phyloP scores from a whole-genome alignment of 2,888 invertebrate species.

The Acrobasis suavella region DNA sequence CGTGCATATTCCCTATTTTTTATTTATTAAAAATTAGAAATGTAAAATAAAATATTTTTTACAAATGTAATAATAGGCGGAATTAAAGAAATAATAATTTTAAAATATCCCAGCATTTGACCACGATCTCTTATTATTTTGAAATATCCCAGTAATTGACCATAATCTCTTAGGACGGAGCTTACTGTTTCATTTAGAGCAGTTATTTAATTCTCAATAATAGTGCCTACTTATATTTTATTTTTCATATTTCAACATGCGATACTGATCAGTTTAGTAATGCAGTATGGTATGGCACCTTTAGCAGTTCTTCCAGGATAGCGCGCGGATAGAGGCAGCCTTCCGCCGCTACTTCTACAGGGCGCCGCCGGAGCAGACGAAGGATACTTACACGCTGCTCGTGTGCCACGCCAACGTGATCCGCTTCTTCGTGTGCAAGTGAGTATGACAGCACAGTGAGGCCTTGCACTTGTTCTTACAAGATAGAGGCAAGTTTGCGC shows the following conservation, averaged over 20 bases:
- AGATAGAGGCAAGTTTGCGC: constrained; percentile 97
- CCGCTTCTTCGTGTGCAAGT: constrained; percentile 96
- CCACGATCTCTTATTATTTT: no score
- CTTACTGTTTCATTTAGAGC: no score
- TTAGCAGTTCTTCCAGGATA: constrained; percentile 96
- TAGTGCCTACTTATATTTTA: neutral
- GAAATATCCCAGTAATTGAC: no score
- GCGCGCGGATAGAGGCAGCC: constrained; percentile 97
- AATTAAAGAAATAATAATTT: no score
- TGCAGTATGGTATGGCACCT: constrained; percentile 52
- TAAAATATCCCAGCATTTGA: no score
- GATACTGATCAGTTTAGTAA: constrained; percentile 55
- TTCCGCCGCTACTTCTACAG: constrained; percentile 96
- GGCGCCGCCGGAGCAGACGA: constrained; percentile 89
- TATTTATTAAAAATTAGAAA: no score
- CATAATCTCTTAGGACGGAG: no score
- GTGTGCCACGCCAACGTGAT: constrained; percentile 99
- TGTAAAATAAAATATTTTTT: no score
- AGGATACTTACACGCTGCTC: constrained; percentile 93
- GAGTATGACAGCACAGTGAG: constrained; percentile 41
- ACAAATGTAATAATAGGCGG: no score
- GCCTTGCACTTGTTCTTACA: no score
- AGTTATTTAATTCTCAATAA: no score
- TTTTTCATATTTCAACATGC: constrained; percentile 26
- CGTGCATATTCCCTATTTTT: no score